Conservation (phyloP, 2,888 invertebrate species). For the Eilema griseolum region DNA sequence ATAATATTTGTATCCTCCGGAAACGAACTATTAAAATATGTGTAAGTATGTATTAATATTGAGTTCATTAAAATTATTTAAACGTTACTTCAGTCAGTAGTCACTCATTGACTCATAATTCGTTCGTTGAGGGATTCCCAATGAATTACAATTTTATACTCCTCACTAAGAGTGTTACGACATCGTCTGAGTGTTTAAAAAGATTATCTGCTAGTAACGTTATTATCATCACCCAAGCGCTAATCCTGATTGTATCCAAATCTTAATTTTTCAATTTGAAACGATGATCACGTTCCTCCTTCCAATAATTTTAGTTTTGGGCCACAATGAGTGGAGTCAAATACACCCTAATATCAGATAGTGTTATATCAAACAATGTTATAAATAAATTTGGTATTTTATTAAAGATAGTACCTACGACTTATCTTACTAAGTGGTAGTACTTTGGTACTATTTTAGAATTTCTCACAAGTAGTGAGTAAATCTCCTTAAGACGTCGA, state of each 20-base stretch:
- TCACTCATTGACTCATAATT: no score
- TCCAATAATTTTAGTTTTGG: not conserved
- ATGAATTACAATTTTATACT: no score
- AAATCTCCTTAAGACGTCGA: conserved; percentile 47
- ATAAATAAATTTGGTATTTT: not conserved
- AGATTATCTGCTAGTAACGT: not conserved
- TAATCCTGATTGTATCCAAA: no score
- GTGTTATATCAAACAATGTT: not conserved
- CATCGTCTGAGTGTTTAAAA: not conserved
- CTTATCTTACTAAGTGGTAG: not conserved
- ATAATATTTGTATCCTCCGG: not conserved
- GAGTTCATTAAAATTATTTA: no score
- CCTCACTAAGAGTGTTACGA: not conserved
- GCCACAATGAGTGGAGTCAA: not conserved
- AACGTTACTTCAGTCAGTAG: no score
- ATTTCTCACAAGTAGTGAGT: conserved; percentile 30
- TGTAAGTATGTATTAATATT: no score
- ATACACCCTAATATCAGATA: not conserved
- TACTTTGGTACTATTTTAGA: conserved; percentile 25
- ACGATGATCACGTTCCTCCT: no score
- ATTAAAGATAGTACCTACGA: not conserved
- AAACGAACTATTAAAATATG: no score
- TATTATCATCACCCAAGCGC: no score
- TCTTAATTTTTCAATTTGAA: no score
- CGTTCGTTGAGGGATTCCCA: not conserved